Evolutionary conservation across 1,140 invertebrate species (phyloP), one percentile per base, ranked within the genome.

Genomic region (Conopomorpha cramerella): DNA sequence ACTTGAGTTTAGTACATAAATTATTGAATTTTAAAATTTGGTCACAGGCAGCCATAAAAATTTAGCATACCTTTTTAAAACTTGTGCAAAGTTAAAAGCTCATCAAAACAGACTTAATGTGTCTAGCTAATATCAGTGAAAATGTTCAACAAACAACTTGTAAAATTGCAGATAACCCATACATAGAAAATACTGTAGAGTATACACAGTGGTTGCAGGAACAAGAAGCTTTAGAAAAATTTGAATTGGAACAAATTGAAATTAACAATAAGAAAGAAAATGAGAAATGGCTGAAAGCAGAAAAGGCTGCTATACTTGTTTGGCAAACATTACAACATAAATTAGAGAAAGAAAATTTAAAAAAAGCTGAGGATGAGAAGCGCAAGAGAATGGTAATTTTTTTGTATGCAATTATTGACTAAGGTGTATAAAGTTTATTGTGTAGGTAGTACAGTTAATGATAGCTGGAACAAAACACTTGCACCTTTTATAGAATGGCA

Each of bases 251-350:
- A 40, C 57, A 81, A 51, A 70, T 77, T 41, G 50, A 72, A 45
- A 55, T 62, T 34, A 52, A 63, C 34, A 72, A 70, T 49, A 41
- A 42, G 8, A 62, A 78, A 46, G 65, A 80, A 56, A 58, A 81
- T 51, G 54, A 79, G 40, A 79, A 74, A 49, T 79, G 77, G 77
- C 12, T 68, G 13, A 31, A 51, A 44, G 71, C 65, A 32, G 77
- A 79, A 48, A 39, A 52, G 45, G 40, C 55, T 40, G 76, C 81
- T 1, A 73, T 82, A 31, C 53, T 79, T 40, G 68, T 81, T 34
- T 86, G 82, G 82, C 41, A 56, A 29, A 45, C 74, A 41, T 33
- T 80, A 11, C 79, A 84, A 46, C 56, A 76, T 12, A 68, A 76
- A 40, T 45, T 76, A 6, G 67, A 80, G 43, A 64, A 83, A 46